Percentiles rank a stretch among this genome's conserved stretches.
These are phyloP conservation scores for Pediacus dermestoides DNA, from an alignment of 2,888 invertebrate genomes.

Conservation along the genomic window DNA sequence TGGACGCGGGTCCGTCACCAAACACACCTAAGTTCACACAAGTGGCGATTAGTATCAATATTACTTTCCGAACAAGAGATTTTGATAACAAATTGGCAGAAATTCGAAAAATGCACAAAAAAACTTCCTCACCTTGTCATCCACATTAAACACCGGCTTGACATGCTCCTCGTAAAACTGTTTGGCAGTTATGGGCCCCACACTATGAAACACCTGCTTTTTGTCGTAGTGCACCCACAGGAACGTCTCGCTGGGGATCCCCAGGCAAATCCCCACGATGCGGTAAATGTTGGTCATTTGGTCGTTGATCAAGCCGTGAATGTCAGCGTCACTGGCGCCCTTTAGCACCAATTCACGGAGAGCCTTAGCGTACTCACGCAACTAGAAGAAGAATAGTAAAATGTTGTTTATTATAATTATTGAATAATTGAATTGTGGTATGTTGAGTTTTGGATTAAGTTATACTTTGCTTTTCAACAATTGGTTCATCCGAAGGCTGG, in stretches of 20 bases:
- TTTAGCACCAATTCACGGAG: constrained; percentile 62
- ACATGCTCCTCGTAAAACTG: constrained; percentile 80
- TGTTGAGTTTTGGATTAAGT: constrained; percentile 1
- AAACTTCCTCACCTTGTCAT: constrained; percentile 60
- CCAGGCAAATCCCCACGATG: constrained; percentile 80
- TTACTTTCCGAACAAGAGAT: no score
- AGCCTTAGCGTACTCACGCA: constrained; percentile 76
- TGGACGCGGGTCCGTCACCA: constrained; percentile 82
- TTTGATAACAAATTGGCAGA: no score
- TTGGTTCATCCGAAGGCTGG: constrained; percentile 70
- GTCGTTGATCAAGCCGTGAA: constrained; percentile 60
- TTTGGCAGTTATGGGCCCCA: constrained; percentile 73
- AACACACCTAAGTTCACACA: constrained; percentile 77
- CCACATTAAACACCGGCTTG: constrained; percentile 73
- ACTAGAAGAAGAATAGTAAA: constrained; percentile 49
- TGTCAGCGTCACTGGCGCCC: constrained; percentile 59
- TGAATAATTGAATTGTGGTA: neutral
- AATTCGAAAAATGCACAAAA: constrained; percentile 45
- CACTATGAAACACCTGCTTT: constrained; percentile 65
- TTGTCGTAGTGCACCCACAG: constrained; percentile 86
- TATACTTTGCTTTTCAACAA: constrained; percentile 43
- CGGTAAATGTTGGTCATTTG: constrained; percentile 76
- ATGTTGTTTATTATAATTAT: neutral
- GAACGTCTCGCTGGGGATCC: constrained; percentile 74
- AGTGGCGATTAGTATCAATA: no score